These are phyloP conservation scores for Hybos culiciformis DNA, from an alignment of 2,888 invertebrate genomes.

Conservation along the genomic window DNA sequence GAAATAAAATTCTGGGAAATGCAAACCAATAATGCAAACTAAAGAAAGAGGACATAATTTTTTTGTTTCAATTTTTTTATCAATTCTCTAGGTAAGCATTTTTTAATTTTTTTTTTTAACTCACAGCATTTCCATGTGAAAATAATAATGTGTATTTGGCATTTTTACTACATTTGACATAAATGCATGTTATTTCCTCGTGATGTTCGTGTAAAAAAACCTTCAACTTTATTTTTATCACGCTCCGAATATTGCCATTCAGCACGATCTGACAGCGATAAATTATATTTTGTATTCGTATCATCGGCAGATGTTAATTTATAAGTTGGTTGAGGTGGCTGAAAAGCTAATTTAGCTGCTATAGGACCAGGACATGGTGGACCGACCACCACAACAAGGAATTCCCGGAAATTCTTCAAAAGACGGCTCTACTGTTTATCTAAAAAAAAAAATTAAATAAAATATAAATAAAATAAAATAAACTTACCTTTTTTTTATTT, in stretches of 20 bases:
- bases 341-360: constrained; percentile 96
- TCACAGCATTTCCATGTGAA: constrained; percentile 97
- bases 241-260: constrained; percentile 95
- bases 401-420: no score
- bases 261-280: constrained; percentile 55
- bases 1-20: no score
- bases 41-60: no score
- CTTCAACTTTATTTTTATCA: constrained; percentile 88
- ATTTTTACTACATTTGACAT: constrained; percentile 80
- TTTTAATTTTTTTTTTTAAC: no score
- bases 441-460: no score
- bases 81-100: no score
- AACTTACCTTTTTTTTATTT: no score
- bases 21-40: no score
- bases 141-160: constrained; percentile 87
- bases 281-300: constrained; percentile 49
- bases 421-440: no score
- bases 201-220: constrained; percentile 84
- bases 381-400: no score
- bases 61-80: no score
- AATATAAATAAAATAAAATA: no score
- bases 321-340: constrained; percentile 98
- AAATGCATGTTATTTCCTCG: constrained; percentile 95
- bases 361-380: constrained; percentile 98
- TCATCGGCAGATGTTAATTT: constrained; percentile 70